Evolutionary conservation across 1,140 invertebrate species (phyloP).

Genomic region (Apis cerana): DNA sequence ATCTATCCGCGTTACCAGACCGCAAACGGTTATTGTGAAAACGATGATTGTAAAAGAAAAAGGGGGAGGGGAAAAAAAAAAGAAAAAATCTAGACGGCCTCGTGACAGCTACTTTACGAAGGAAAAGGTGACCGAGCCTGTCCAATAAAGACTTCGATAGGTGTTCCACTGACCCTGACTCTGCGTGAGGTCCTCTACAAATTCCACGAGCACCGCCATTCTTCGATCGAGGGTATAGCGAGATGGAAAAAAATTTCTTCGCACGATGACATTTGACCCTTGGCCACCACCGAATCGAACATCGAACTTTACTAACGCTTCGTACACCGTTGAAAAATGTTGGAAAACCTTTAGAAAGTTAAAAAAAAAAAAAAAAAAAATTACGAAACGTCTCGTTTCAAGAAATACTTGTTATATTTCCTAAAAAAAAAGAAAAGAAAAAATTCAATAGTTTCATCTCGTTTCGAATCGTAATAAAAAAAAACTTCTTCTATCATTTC

Average conservation of each 20-base stretch:
- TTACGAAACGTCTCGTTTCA: neutral
- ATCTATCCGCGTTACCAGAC: conserved; percentile 6
- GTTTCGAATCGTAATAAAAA: neutral
- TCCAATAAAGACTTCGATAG: conserved; percentile 62
- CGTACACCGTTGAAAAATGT: neutral
- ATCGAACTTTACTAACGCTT: neutral
- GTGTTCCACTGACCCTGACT: conserved; percentile 73
- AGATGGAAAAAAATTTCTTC: conserved; percentile 57
- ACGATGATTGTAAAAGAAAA: conserved; percentile 18
- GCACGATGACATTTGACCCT: conserved; percentile 60
- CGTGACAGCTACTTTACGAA: conserved; percentile 61
- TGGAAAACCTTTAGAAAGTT: neutral
- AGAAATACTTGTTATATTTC: neutral
- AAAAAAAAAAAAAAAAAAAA: neutral
- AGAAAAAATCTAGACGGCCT: conserved; percentile 36
- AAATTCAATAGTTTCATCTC: neutral
- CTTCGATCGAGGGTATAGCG: conserved; percentile 61
- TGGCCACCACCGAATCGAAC: conserved; percentile 21
- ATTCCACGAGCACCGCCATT: conserved; percentile 60
- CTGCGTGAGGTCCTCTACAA: conserved; percentile 73
- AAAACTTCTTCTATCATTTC: neutral
- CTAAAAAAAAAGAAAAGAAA: neutral
- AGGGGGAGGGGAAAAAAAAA: neutral
- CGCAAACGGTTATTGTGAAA: conserved; percentile 41
- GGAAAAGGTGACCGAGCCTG: conserved; percentile 69